These are phyloP conservation scores for Glomeris maerens DNA, from an alignment of 1,140 invertebrate species.

Conservation along the genomic window DNA sequence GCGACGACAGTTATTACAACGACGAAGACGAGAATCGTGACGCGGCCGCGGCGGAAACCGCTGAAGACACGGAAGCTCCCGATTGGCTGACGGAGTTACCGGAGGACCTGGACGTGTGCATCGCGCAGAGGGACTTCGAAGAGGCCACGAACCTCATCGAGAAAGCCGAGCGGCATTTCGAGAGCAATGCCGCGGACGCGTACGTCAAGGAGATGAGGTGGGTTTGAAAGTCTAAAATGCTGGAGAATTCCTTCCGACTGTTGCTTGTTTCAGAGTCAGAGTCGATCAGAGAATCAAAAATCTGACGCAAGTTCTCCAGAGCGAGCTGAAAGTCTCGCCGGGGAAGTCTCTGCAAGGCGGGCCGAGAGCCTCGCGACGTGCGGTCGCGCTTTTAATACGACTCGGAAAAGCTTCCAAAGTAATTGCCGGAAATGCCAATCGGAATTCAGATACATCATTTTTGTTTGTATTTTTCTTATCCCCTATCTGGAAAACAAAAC, in stretches of 20 bases:
- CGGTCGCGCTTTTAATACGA: conserved; percentile 72
- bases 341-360: conserved; percentile 88
- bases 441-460: background rate
- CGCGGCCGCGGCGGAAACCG: conserved; percentile 18
- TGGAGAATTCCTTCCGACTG: background rate
- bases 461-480: conserved; percentile 16
- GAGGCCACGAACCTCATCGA: conserved; percentile 77
- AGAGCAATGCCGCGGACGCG: conserved; percentile 13
- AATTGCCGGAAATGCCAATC: background rate
- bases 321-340: conserved; percentile 71
- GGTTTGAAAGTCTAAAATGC: background rate
- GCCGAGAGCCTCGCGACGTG: conserved; percentile 64
- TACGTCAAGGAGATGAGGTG: conserved; percentile 25
- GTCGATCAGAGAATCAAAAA: conserved; percentile 59
- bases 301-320: conserved; percentile 68
- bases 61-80: conserved; percentile 37
- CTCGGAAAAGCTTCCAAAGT: conserved; percentile 51
- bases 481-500: no score
- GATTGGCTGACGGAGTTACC: conserved; percentile 85
- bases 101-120: conserved; percentile 89
- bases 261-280: conserved; percentile 27
- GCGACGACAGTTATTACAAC: conserved; percentile 11
- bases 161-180: conserved; percentile 45
- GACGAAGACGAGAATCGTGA: conserved; percentile 16
- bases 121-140: conserved; percentile 95